Base-by-base conservation (phyloP, 2,113 vertebrate genomes). In the Eolophus roseicapilla region DNA sequence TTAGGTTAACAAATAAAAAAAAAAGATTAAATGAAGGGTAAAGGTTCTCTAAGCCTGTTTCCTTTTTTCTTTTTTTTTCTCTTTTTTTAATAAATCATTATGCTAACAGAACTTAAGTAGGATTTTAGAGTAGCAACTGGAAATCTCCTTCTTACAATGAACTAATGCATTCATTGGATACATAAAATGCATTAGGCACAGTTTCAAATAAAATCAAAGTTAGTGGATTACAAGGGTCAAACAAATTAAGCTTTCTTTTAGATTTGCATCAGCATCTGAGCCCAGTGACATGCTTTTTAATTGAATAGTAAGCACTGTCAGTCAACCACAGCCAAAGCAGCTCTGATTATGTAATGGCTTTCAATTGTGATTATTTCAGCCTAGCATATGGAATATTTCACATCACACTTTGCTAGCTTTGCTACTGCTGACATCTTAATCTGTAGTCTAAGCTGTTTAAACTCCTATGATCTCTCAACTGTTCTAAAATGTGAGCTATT, bases 381-480 rank as follows among this genome's bases (percentile, higher is more conserved):
- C 79, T 80, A 96, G 31, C 96, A 95, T 96, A 95, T 97, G 97
- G 95, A 95, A 93, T 97, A 92, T 95, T 97, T 98, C 96, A 97
- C 92, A 95, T 97, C 92, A 97, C 96, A 96, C 93, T 60, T 98
- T 86, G 57, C 76, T 97, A 93, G 71, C 59, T 97, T 97, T 97
- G 92, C 95, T 97, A 92, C 92, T 93, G 88, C 71, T 97, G 96
- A 97, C 95, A 96, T 96, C 92, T 98, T 98, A 98, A 98, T 97
- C 94, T 97, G 95, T 97, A 96, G 78, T 97, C 81, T 96, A 98
- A 97, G 93, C 81, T 95, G 60, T 91, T 97, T 97, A 95, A 98
- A 97, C 92, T 93, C 73, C 88, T 97, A 70, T 94, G 95, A 95
- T 97, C 84, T 96, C 96, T 96, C 90, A 97, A 91, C 88, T 95